Conservation (phyloP, 2,888 invertebrate genomes). For the Callosobruchus maculatus region DNA sequence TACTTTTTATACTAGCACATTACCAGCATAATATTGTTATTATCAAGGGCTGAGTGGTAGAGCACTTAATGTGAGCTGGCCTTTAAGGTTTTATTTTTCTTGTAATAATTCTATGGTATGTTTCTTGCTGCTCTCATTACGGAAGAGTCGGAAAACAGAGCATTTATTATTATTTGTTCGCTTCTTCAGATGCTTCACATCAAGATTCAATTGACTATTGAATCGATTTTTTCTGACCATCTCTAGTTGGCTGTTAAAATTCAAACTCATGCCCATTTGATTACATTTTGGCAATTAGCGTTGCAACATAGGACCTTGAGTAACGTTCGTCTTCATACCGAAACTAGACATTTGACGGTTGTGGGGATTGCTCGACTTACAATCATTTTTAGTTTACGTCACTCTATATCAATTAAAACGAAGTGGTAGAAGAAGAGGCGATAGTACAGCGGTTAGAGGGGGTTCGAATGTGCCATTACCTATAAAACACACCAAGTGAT, state of each 20-base stretch:
- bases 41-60: no score
- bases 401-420: conserved; percentile 17
- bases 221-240: no score
- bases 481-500: conserved; percentile 17
- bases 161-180: no score
- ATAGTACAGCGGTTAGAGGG: conserved; percentile 14
- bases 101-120: no score
- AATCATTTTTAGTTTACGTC: conserved; percentile 16
- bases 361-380: conserved; percentile 13
- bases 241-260: not conserved
- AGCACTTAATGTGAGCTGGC: no score
- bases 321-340: not conserved
- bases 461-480: conserved; percentile 10
- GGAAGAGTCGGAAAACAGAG: no score
- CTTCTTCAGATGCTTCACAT: no score
- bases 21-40: no score
- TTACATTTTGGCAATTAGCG: not conserved
- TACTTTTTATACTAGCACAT: no score
- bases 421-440: conserved; percentile 1
- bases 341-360: not conserved
- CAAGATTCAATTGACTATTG: no score
- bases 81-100: no score
- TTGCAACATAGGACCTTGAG: not conserved
- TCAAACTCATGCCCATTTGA: not conserved
- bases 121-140: no score